Evolutionary conservation across 2,888 invertebrate species (phyloP).

Genomic region (Amphipoea lucens): DNA sequence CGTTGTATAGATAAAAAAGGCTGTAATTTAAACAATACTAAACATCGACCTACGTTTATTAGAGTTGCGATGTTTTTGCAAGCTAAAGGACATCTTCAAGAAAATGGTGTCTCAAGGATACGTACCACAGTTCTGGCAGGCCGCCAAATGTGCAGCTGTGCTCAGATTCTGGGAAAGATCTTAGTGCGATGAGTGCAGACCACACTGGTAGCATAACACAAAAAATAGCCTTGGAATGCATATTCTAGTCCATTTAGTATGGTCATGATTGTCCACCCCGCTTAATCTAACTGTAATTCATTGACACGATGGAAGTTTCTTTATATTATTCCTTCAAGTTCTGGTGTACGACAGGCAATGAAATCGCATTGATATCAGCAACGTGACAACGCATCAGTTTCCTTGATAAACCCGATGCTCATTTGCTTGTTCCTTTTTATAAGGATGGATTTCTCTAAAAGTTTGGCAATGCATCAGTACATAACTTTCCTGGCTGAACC

Average conservation of each 20-base stretch:
- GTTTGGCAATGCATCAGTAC: too few relatives aligned
- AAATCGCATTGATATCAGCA: too few relatives aligned
- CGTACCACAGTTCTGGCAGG: slow-evolving; percentile 18
- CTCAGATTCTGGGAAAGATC: slow-evolving; percentile 33
- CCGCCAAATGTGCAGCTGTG: slow-evolving; percentile 40
- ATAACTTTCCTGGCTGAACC: background rate
- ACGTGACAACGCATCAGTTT: background rate
- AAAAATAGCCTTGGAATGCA: background rate
- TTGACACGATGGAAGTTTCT: background rate
- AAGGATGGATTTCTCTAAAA: too few relatives aligned
- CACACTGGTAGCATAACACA: background rate
- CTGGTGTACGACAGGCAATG: too few relatives aligned
- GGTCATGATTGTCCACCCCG: background rate
- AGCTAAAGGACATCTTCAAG: background rate
- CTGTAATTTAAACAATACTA: background rate
- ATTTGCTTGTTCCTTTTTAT: too few relatives aligned
- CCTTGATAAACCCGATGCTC: background rate
- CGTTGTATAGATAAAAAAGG: background rate
- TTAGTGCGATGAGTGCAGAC: background rate
- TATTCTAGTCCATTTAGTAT: background rate
- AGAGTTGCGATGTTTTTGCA: background rate
- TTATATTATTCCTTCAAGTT: too few relatives aligned
- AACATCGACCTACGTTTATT: background rate
- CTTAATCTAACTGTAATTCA: background rate
- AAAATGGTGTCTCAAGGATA: slow-evolving; percentile 12